A percentile compares a stretch with the other conserved stretches of the same genome.
phyloP scores from a whole-genome alignment of 2,888 invertebrate genomes.

The Ectemnius lituratus region DNA sequence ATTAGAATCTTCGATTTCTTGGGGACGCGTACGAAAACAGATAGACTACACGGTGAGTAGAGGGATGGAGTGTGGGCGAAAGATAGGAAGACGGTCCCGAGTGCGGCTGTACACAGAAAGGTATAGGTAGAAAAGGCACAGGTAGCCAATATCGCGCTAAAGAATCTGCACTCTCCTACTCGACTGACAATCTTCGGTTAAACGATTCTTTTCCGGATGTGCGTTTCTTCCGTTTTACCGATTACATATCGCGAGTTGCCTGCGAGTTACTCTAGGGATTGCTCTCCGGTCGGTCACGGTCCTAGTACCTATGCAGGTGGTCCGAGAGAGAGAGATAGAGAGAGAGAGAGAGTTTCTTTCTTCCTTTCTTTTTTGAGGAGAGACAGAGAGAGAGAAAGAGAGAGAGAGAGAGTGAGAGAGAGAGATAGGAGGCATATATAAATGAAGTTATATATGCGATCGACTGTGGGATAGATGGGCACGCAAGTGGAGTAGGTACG shows the following conservation, averaged over 20 bases:
- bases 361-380: conserved; percentile 16
- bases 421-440: conserved; percentile 27
- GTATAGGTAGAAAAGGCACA: conserved; percentile 69
- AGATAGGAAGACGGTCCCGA: conserved; percentile 61
- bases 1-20: neutral
- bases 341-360: neutral
- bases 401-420: neutral
- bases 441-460: conserved; percentile 33
- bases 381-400: neutral
- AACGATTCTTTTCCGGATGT: conserved; percentile 19
- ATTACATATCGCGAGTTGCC: neutral
- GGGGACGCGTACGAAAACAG: conserved; percentile 3
- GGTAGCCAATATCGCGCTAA: conserved; percentile 62
- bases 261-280: neutral
- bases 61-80: conserved; percentile 16
- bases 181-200: conserved; percentile 28
- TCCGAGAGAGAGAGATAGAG: conserved; percentile 18
- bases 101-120: conserved; percentile 60
- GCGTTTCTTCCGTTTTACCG: conserved; percentile 20
- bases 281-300: conserved; percentile 22
- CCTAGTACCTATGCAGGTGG: conserved; percentile 31
- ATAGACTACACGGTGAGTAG: conserved; percentile 6
- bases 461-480: conserved; percentile 40
- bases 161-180: conserved; percentile 41
- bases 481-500: conserved; percentile 56